Percentiles rank a stretch among this genome's conserved stretches.
Conservation (phyloP, 1,140 invertebrate genomes). For the Drosophila bifasciata region DNA sequence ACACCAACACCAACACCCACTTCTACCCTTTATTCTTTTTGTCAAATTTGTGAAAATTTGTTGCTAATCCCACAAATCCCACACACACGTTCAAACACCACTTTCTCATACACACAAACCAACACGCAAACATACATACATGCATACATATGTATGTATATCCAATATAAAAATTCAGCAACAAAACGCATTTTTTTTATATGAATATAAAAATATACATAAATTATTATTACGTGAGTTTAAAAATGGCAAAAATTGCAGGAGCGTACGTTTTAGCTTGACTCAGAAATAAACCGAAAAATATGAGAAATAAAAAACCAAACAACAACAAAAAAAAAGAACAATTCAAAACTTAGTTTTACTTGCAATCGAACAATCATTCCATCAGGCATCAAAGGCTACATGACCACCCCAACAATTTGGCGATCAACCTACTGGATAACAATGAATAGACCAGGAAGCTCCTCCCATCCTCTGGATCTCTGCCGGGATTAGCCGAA, state of each 20-base stretch:
- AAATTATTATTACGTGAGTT: constrained; percentile 68
- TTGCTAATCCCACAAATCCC: constrained; percentile 32
- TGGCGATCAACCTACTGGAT: no score
- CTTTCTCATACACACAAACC: constrained; percentile 13
- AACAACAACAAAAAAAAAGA: constrained; percentile 51
- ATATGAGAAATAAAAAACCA: constrained; percentile 51
- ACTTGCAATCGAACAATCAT: background rate
- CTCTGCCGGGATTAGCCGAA: no score
- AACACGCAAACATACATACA: constrained; percentile 3
- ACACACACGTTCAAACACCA: constrained; percentile 13
- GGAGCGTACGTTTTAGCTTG: constrained; percentile 73
- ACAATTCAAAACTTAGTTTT: background rate
- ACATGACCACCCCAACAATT: no score
- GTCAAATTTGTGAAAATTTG: constrained; percentile 36
- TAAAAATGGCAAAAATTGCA: constrained; percentile 63
- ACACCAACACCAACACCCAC: no score
- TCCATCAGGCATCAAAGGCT: no score
- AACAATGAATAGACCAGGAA: no score
- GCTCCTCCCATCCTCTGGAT: no score
- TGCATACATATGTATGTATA: constrained; percentile 49
- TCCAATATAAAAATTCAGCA: constrained; percentile 56
- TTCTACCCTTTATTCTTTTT: background rate
- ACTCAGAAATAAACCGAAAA: constrained; percentile 64
- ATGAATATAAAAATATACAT: constrained; percentile 43
- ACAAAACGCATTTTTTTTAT: constrained; percentile 62